phyloP scores from a whole-genome alignment of 2,113 vertebrate genomes.

The Pitta sordida region DNA sequence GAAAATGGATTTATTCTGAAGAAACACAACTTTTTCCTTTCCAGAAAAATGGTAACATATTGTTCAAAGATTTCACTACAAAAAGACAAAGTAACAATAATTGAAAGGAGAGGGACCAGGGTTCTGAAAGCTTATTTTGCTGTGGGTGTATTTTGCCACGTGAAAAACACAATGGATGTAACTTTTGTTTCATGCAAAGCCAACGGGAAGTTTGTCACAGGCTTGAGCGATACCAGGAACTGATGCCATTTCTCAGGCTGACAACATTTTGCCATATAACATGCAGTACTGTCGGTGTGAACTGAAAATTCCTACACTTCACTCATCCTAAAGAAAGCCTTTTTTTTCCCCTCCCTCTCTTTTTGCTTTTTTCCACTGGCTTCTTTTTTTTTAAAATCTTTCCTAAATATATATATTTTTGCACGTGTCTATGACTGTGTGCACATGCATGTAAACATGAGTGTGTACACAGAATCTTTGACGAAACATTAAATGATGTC shows the following conservation, averaged over 20 bases:
- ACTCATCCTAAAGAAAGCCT: neutral
- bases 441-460: neutral
- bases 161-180: neutral
- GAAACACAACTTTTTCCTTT: slow-evolving; percentile 32
- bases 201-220: neutral
- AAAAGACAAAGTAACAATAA: neutral
- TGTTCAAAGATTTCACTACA: slow-evolving; percentile 29
- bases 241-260: neutral
- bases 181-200: neutral
- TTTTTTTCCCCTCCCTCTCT: neutral
- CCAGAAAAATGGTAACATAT: neutral
- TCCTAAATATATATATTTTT: neutral
- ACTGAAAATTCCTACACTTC: neutral
- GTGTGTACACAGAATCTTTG: neutral
- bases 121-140: neutral
- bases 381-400: neutral
- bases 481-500: neutral
- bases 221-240: neutral
- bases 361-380: neutral
- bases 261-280: neutral
- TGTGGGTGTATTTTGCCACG: neutral
- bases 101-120: neutral
- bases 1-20: slow-evolving; percentile 54
- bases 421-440: neutral
- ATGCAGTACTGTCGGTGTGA: neutral